Conservation (phyloP, 2,797 vertebrate species). For the Oryzias sinensis region DNA sequence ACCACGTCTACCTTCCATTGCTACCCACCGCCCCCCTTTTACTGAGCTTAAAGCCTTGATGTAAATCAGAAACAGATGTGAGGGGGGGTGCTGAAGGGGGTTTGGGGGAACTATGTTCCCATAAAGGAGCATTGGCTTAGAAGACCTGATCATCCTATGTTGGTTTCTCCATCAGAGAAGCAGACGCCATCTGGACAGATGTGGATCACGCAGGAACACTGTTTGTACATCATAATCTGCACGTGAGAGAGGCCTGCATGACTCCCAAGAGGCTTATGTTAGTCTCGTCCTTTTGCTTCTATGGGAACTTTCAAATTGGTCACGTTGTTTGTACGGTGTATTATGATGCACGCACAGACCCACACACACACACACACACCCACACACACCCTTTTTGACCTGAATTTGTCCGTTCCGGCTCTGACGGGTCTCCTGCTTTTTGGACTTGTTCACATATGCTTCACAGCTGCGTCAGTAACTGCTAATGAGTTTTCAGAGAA, state of each 20-base stretch:
- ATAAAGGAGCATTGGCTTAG: constrained; percentile 45
- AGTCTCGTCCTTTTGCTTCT: constrained; percentile 63
- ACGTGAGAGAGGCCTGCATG: constrained; percentile 52
- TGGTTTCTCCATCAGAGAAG: constrained; percentile 19
- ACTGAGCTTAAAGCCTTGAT: constrained; percentile 57
- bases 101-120: constrained; percentile 27
- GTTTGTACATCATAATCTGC: constrained; percentile 51
- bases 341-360: constrained; percentile 14
- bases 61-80: constrained; percentile 73
- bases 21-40: constrained; percentile 3
- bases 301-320: constrained; percentile 65
- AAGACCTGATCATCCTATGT: constrained; percentile 37
- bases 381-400: constrained; percentile 49
- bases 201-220: constrained; percentile 37
- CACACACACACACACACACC: constrained; percentile 9
- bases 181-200: constrained; percentile 42
- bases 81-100: constrained; percentile 17
- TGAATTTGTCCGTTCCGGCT: constrained; percentile 65
- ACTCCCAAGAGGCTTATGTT: constrained; percentile 73
- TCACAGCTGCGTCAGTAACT: neutral
- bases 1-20: constrained; percentile 10
- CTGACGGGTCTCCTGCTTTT: constrained; percentile 25
- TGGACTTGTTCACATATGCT: constrained; percentile 16
- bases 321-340: constrained; percentile 47
- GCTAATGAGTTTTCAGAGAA: neutral